These are phyloP conservation scores for Pseudochirops cupreus DNA, from an alignment of 2,797 vertebrate genomes.

Conservation along the genomic window DNA sequence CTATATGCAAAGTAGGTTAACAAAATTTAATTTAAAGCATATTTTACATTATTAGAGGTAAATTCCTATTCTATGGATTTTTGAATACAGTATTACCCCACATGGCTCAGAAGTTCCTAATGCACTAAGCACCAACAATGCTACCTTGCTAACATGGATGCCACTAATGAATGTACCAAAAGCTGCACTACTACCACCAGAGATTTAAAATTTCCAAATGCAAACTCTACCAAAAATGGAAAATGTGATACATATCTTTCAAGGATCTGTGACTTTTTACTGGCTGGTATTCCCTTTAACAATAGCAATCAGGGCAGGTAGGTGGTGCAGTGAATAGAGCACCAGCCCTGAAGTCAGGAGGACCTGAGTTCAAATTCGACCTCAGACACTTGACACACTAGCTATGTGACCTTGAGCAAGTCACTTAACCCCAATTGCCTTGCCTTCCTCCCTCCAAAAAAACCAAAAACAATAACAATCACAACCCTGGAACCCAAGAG, in stretches of 20 bases:
- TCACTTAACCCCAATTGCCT: no score
- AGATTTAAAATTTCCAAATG: not conserved
- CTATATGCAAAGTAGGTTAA: not conserved
- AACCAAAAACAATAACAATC: not conserved
- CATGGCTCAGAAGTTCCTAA: not conserved
- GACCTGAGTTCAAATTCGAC: no score
- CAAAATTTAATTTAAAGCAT: not conserved
- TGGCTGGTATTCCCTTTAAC: not conserved
- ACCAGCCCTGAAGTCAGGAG: no score
- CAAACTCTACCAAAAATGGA: not conserved
- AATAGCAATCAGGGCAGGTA: not conserved
- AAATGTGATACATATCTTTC: not conserved
- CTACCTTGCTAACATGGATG: not conserved
- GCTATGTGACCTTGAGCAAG: no score
- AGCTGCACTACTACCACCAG: not conserved
- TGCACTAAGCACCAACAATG: not conserved
- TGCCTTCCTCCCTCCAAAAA: no score
- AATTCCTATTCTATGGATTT: not conserved
- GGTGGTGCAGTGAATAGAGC: no score
- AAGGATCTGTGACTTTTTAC: not conserved
- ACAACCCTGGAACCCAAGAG: not conserved
- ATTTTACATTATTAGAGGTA: not conserved
- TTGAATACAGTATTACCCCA: not conserved
- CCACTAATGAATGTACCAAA: not conserved
- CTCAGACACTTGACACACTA: no score